phyloP scores from a whole-genome alignment of 1,140 invertebrate species.

The Telenomus remus region DNA sequence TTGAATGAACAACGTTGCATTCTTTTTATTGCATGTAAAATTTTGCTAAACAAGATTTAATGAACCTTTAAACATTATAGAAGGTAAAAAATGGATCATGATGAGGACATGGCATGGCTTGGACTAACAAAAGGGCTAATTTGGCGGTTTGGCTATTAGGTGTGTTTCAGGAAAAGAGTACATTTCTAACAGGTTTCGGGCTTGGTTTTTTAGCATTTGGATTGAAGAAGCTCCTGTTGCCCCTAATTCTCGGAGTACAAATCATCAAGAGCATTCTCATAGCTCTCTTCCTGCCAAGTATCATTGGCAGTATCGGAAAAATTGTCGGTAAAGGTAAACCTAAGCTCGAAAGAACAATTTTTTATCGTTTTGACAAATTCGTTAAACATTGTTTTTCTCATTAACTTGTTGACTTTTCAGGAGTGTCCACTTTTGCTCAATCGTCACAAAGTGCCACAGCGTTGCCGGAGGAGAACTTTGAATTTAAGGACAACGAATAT shows the following conservation, averaged over 20 bases:
- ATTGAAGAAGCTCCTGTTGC: slow-evolving; percentile 86
- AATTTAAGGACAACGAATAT: slow-evolving; percentile 78
- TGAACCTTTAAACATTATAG: neutral
- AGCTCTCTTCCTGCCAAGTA: slow-evolving; percentile 87
- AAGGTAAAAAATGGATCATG: slow-evolving; percentile 7
- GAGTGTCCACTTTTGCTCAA: slow-evolving; percentile 75
- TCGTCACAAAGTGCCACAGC: slow-evolving; percentile 67
- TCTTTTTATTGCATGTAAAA: too few relatives aligned
- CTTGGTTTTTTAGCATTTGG: slow-evolving; percentile 85
- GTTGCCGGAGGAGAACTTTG: slow-evolving; percentile 78
- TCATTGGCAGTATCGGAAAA: slow-evolving; percentile 87
- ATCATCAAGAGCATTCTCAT: slow-evolving; percentile 86
- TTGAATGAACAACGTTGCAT: too few relatives aligned
- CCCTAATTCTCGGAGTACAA: slow-evolving; percentile 85
- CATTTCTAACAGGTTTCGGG: slow-evolving; percentile 82
- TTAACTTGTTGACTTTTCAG: slow-evolving; percentile 43
- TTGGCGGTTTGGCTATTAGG: slow-evolving; percentile 74
- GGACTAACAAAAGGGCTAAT: slow-evolving; percentile 72
- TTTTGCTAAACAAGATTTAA: too few relatives aligned
- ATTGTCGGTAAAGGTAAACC: slow-evolving; percentile 87
- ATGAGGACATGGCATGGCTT: slow-evolving; percentile 67
- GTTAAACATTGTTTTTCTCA: too few relatives aligned
- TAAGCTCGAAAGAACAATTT: slow-evolving; percentile 16
- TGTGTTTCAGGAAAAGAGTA: slow-evolving; percentile 77
- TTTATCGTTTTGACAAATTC: too few relatives aligned